These are phyloP conservation scores for Odocoileus virginianus DNA, from an alignment of 2,113 vertebrate species.

Conservation along the genomic window DNA sequence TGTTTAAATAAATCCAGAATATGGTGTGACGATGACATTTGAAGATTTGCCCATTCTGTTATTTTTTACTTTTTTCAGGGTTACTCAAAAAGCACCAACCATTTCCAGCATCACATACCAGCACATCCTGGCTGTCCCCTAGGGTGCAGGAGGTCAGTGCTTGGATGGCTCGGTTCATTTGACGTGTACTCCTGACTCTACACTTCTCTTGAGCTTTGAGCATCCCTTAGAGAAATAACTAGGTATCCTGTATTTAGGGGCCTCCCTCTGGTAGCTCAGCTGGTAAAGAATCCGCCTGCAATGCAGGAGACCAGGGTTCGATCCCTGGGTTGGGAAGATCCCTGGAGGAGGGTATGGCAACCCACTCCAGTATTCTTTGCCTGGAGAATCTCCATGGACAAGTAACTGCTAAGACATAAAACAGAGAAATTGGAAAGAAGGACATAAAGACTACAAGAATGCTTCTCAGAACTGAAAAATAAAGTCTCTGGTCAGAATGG, in stretches of 20 bases:
- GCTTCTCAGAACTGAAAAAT: rapidly evolving
- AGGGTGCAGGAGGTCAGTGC: neutral
- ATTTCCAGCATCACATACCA: neutral
- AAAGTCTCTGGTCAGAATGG: neutral
- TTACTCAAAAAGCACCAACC: neutral
- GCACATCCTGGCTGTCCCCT: too few species aligned
- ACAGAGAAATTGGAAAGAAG: neutral
- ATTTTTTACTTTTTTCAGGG: neutral
- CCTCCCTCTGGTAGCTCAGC: too few species aligned
- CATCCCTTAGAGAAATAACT: neutral
- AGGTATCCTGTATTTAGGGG: too few species aligned
- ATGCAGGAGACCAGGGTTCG: too few species aligned
- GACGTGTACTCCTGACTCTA: neutral
- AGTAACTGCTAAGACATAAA: neutral
- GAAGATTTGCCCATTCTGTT: neutral
- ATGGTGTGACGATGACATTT: too few species aligned
- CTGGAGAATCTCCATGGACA: too few species aligned
- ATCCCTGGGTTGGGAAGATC: too few species aligned
- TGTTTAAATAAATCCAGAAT: neutral
- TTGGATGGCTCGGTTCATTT: neutral
- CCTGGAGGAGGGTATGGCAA: too few species aligned
- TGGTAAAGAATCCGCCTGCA: too few species aligned
- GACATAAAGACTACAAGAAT: too few species aligned
- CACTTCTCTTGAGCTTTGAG: neutral
- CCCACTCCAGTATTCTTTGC: too few species aligned